Evolutionary conservation across 2,888 invertebrate species (phyloP).

Genomic region (Apotomis betuletana): DNA sequence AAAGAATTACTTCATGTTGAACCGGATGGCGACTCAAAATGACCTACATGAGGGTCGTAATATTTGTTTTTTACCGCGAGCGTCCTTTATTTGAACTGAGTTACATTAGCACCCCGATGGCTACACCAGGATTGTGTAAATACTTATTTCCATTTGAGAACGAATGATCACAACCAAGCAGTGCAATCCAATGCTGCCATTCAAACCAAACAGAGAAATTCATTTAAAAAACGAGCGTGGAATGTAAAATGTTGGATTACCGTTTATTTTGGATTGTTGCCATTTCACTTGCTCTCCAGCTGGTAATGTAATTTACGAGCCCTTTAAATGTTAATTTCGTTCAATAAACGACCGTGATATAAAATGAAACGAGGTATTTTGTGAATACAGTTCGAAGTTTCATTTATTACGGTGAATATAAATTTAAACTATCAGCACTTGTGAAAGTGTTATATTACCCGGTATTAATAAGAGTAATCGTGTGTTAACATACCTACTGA

Average conservation of each 20-base stretch:
- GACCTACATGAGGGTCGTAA: background rate
- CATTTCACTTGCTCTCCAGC: conserved; percentile 19
- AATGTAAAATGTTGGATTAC: background rate
- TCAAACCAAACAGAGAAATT: background rate
- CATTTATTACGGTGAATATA: background rate
- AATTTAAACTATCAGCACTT: background rate
- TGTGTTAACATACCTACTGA: too few species aligned
- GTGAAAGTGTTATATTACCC: too few species aligned
- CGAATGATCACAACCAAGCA: background rate
- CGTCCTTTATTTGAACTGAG: conserved; percentile 16
- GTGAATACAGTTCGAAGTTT: conserved; percentile 4
- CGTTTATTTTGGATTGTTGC: background rate
- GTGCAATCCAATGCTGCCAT: background rate
- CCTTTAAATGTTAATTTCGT: conserved; percentile 32
- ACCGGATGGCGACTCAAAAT: background rate
- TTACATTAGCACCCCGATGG: conserved; percentile 1
- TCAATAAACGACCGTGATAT: conserved; percentile 9
- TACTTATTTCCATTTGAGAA: conserved; percentile 8
- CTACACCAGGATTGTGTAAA: conserved; percentile 16
- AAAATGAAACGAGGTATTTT: conserved; percentile 24
- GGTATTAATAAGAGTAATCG: too few species aligned
- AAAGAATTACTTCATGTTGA: background rate
- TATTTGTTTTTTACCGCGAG: conserved; percentile 15
- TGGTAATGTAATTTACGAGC: conserved; percentile 17
- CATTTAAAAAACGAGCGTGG: background rate